Evolutionary conservation across 2,113 vertebrate genomes (phyloP).

Genomic region (Promerops cafer): DNA sequence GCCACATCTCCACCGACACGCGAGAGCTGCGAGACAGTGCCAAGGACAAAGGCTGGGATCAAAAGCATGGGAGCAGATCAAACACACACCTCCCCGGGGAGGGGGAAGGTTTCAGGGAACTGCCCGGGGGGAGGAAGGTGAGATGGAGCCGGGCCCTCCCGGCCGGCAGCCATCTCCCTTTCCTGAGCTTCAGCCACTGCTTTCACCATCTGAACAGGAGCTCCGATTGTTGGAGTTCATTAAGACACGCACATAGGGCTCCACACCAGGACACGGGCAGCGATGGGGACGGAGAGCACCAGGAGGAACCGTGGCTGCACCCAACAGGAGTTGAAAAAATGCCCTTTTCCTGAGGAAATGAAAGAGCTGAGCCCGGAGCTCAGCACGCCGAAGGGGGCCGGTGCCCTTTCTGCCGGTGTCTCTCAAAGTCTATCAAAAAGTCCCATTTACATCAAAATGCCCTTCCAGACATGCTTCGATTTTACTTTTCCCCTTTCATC

Average conservation of each 20-base stretch:
- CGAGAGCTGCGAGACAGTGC: not conserved
- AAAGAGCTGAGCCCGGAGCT: slow-evolving; percentile 6
- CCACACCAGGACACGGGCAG: not conserved
- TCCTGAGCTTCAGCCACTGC: not conserved
- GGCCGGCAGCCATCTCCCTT: not conserved
- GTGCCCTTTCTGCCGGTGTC: slow-evolving; percentile 36
- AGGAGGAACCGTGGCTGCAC: not conserved
- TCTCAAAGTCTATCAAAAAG: slow-evolving; percentile 57
- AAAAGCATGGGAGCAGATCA: not conserved
- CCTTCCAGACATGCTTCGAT: slow-evolving; percentile 36
- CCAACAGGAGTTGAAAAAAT: not conserved
- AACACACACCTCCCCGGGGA: not conserved
- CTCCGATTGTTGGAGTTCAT: accelerated
- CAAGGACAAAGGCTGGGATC: slow-evolving; percentile 23
- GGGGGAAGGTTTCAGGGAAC: not conserved
- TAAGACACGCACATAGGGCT: not conserved
- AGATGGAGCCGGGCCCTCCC: not conserved
- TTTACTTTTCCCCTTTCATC: slow-evolving; percentile 57
- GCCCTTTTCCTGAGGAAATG: not conserved
- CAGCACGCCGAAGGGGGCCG: not conserved
- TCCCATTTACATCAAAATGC: slow-evolving; percentile 67
- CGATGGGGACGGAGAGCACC: not conserved
- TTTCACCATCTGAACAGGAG: not conserved
- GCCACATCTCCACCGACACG: not conserved
- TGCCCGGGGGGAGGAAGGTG: not conserved